Percentiles rank a stretch among this genome's conserved stretches.
Evolutionary conservation across 2,797 vertebrate genomes (phyloP).

Genomic region (Pipistrellus nathusii): DNA sequence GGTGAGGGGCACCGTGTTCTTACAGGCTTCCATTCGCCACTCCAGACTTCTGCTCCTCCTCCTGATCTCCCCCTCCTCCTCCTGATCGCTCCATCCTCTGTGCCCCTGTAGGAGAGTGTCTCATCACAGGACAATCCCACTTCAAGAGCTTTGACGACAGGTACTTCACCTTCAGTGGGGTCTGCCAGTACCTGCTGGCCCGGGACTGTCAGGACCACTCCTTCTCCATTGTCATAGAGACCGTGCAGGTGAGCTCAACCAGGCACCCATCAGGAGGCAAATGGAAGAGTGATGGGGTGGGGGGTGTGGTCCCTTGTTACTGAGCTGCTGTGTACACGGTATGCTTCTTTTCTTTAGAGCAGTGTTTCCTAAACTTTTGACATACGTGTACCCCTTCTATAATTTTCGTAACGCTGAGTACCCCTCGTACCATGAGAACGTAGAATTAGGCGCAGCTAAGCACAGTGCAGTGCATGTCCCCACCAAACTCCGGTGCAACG

Average conservation of each 20-base stretch:
- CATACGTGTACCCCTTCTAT: too few relatives aligned
- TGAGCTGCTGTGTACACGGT: rapidly evolving
- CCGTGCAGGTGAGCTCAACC: slow-evolving; percentile 91
- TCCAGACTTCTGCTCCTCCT: too few relatives aligned
- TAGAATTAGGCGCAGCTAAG: too few relatives aligned
- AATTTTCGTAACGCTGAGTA: too few relatives aligned
- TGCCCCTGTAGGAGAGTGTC: slow-evolving; percentile 92
- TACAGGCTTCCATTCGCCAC: too few relatives aligned
- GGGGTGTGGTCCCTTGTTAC: neutral
- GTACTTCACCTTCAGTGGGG: slow-evolving; percentile 96
- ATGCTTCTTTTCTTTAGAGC: neutral
- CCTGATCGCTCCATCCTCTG: neutral
- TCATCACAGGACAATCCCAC: slow-evolving; percentile 96
- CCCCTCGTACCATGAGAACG: too few relatives aligned
- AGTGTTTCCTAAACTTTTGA: too few relatives aligned
- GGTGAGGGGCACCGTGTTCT: too few relatives aligned
- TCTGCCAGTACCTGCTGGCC: slow-evolving; percentile 95
- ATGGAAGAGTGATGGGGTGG: rapidly evolving
- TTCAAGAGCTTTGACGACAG: slow-evolving; percentile 98
- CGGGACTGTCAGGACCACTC: slow-evolving; percentile 91
- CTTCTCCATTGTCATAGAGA: slow-evolving; percentile 95
- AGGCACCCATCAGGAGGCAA: neutral
- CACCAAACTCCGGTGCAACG: too few relatives aligned
- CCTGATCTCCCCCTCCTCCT: neutral
- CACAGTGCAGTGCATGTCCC: too few relatives aligned